Percentiles rank a stretch among this genome's conserved stretches.
These are phyloP conservation scores for Pheosia gnoma DNA, from an alignment of 2,888 invertebrate genomes.

Conservation along the genomic window DNA sequence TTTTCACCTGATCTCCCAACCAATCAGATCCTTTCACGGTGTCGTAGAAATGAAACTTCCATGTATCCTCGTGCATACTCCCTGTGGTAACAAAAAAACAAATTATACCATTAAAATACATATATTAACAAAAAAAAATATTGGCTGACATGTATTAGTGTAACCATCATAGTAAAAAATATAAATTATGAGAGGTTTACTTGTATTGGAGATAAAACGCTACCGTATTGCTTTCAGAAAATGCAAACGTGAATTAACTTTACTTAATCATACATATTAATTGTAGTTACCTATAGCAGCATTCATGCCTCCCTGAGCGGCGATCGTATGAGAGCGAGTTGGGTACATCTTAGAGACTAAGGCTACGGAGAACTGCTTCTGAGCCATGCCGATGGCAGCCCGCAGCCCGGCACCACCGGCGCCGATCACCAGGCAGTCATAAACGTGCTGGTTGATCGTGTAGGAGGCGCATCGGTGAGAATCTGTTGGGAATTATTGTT, in stretches of 20 bases:
- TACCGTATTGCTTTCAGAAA: no score
- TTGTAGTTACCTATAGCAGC: constrained; percentile 90
- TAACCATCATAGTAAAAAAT: no score
- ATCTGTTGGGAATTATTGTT: constrained; percentile 18
- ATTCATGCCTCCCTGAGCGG: constrained; percentile 99
- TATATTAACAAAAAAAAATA: no score
- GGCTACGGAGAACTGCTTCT: constrained; percentile 96
- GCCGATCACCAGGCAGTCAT: constrained; percentile 97
- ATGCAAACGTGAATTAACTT: no score
- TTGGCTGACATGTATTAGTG: no score
- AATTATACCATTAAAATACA: not conserved
- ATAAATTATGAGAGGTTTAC: no score
- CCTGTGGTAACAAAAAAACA: constrained; percentile 55
- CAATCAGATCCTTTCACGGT: constrained; percentile 99
- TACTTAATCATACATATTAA: no score
- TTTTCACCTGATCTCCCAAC: constrained; percentile 93
- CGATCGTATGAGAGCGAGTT: constrained; percentile 98
- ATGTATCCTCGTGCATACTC: constrained; percentile 96
- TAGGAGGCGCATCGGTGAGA: constrained; percentile 80
- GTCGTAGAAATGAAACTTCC: constrained; percentile 99
- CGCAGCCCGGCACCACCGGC: constrained; percentile 98
- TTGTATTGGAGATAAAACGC: no score
- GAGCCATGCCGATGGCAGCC: constrained; percentile 96
- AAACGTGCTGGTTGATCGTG: constrained; percentile 94
- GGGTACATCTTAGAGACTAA: constrained; percentile 98